Base-by-base conservation (phyloP, 2,797 vertebrate genomes). In the Eulemur albifrons region DNA sequence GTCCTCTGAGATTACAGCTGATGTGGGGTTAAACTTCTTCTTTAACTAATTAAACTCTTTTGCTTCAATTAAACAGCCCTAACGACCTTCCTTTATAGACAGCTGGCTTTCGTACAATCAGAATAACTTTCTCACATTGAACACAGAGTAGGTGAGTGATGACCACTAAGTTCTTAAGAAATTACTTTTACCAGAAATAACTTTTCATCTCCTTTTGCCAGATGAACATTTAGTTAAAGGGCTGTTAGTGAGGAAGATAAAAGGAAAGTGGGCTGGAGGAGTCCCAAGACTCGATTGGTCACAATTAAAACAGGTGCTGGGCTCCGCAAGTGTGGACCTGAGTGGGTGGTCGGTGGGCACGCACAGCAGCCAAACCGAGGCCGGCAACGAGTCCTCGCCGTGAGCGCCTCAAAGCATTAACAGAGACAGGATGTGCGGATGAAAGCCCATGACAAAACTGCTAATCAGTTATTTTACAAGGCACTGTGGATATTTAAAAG, bases 21-120 rank as follows among this genome's bases (percentile, higher is more conserved):
- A 96, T 94, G 57, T 94, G 67, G 50, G 91, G 95, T 95, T 97
- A 97, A 97, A 97, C 23, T 97, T 96, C 94, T 82, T 96, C 91
- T 96, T 97, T 97, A 97, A 95, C 91, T 85, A 97, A 97, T 97
- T 97, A 97, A 97, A 95, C 75, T 69, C 40, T 86, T 92, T 85
- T 90, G 85, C 80, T 96, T 95, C 93, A 96, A 96, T 97, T 96
- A 97, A 94, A 40, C 54, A 95, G 38, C 48, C 61, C 89, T 94
- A 90, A 88, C 0, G 5, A 43, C 59, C 83, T 96, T 86, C 72
- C 65, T 93, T 96, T 94, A 85, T 43, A 97, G 84, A 81, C 52
- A 94, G 52, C 40, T 93, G 82, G 65, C 67, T 94, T 94, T 61
- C 43, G 69, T 76, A 76, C 30, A 86, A 75, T 54, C 65, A 93